These are phyloP conservation scores for Allolobophora icterica DNA, from an alignment of 2,888 invertebrate genomes.

Conservation along the genomic window DNA sequence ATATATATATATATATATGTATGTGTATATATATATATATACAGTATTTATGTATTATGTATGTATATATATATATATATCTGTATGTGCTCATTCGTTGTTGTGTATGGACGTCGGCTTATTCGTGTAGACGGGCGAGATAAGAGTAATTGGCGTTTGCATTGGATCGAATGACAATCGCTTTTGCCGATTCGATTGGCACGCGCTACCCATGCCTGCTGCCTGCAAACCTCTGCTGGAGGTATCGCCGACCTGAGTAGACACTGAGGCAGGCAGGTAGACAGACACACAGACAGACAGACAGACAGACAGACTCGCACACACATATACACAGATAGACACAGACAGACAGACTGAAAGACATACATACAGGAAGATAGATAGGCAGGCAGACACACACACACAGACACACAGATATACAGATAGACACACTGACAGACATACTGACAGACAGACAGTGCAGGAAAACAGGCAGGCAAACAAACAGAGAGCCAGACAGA, in stretches of 20 bases:
- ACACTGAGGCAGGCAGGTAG: background rate
- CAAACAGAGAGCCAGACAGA: no score
- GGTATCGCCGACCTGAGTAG: background rate
- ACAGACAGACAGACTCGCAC: background rate
- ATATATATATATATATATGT: background rate
- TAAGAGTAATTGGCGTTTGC: slow-evolving; percentile 17
- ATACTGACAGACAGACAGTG: no score
- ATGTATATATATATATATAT: background rate
- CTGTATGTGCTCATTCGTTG: background rate
- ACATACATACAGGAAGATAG: background rate
- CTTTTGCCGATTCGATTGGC: background rate
- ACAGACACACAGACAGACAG: background rate
- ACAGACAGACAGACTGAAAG: background rate
- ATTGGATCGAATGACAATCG: background rate
- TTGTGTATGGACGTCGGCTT: background rate
- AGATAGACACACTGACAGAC: no score
- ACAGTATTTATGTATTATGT: no score
- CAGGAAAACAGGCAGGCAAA: no score
- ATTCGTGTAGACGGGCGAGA: background rate
- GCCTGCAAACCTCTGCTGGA: background rate
- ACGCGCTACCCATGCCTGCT: background rate
- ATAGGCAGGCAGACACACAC: no score
- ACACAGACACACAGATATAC: no score
- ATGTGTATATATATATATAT: no score
- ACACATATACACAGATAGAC: background rate